phyloP scores from a whole-genome alignment of 1,140 invertebrate genomes.

The Aphidius gifuensis region DNA sequence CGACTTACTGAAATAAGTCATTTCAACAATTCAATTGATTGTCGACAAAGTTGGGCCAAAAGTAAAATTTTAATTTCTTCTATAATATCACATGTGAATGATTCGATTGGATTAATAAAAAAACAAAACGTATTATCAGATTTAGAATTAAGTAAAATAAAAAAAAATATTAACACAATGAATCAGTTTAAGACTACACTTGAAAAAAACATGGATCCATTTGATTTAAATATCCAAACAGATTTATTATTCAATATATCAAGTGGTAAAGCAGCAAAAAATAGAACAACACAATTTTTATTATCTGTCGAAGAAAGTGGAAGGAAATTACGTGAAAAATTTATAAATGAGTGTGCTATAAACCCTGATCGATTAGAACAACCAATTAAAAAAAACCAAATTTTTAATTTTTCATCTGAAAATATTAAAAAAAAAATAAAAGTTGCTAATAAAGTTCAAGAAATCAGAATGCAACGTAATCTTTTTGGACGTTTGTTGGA shows the following conservation, averaged over 20 bases:
- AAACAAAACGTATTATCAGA: no score
- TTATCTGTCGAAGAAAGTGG: slow-evolving; percentile 24
- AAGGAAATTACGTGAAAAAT: slow-evolving; percentile 16
- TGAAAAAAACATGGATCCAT: slow-evolving; percentile 11
- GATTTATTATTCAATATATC: slow-evolving; percentile 28
- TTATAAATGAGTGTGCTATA: slow-evolving; percentile 25
- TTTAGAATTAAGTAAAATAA: background rate
- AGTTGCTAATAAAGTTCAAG: slow-evolving; percentile 23
- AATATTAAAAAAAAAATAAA: slow-evolving; percentile 19
- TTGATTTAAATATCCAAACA: background rate
- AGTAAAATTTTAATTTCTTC: no score
- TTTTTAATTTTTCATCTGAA: slow-evolving; percentile 16
- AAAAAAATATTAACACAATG: background rate
- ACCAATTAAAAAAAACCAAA: slow-evolving; percentile 24
- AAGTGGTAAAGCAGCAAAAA: slow-evolving; percentile 25
- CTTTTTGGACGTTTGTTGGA: slow-evolving; percentile 30
- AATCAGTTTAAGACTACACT: background rate
- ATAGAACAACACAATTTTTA: slow-evolving; percentile 17
- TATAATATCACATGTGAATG: no score
- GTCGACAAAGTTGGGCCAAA: no score
- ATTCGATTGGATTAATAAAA: no score
- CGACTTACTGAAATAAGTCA: no score
- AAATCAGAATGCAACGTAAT: slow-evolving; percentile 33
- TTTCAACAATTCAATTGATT: no score
- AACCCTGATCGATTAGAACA: slow-evolving; percentile 24